Evolutionary conservation across 2,888 invertebrate genomes (phyloP).

Genomic region (Aradus depressus): DNA sequence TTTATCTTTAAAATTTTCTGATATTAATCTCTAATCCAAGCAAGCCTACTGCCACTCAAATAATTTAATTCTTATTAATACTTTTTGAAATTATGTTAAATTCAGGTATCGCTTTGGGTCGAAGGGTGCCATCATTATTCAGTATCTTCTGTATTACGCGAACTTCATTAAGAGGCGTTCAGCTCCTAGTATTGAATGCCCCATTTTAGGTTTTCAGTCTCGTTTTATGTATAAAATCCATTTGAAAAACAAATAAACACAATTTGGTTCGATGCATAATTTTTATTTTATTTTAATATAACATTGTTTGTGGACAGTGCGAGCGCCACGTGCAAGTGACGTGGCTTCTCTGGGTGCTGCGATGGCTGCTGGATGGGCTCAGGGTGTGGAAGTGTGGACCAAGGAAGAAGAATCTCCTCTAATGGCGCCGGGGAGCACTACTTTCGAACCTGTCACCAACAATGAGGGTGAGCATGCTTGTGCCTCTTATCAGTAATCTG

Average conservation of each 20-base stretch:
- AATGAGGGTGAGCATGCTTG: constrained; percentile 14
- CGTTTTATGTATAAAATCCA: not conserved
- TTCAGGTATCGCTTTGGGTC: too few species aligned
- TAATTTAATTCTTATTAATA: too few species aligned
- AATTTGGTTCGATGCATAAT: not conserved
- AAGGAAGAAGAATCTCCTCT: constrained; percentile 14
- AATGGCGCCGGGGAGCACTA: constrained; percentile 18
- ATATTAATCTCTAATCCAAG: too few species aligned
- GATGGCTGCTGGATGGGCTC: constrained; percentile 77
- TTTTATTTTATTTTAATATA: constrained; percentile 3
- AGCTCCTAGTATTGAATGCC: too few species aligned
- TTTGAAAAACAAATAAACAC: too few species aligned
- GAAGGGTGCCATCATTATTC: too few species aligned
- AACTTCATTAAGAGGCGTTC: too few species aligned
- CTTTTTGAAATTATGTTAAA: too few species aligned
- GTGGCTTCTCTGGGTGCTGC: constrained; percentile 89
- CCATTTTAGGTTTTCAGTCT: not conserved
- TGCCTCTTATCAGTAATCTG: too few species aligned
- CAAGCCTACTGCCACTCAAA: too few species aligned
- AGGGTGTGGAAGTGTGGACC: constrained; percentile 58
- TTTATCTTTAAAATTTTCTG: too few species aligned
- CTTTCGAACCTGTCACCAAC: constrained; percentile 20
- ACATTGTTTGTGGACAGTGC: constrained; percentile 9
- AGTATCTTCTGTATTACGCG: too few species aligned
- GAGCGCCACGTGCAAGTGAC: constrained; percentile 41